Base-by-base conservation (phyloP, 2,113 vertebrate genomes). In the Typhlomys cinereus region DNA sequence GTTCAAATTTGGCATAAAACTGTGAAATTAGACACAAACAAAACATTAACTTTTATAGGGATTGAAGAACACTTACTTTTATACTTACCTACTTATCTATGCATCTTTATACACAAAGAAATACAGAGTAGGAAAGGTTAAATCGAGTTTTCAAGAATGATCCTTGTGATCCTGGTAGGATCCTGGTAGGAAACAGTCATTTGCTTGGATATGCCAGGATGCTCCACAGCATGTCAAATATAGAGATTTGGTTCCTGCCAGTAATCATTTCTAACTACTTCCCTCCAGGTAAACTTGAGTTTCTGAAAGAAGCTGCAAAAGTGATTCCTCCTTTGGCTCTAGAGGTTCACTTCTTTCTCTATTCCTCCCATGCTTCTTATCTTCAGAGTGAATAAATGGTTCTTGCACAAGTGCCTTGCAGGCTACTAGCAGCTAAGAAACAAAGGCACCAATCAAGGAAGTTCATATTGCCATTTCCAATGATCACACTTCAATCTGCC, bases 121-220 rank as follows among this genome's bases (percentile, higher is more conserved):
- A 64, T 69, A 92, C 1, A 79, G 87, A 92, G 67, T n/a, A 62
- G 48, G 50, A 46, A 84, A 85, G 69, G 15, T 15, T 5, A 92
- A 76, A 39, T 23, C 2, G 2, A 89, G 73, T 95, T 86, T 91
- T 91, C 96, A 92, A 95, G 44, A 92, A 62, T 85, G 87, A 61
- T 48, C 48, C 59, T 79, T 64, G 95, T 91, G 93, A 85, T 62
- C 17, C 27, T 94, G 86, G 83, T 57, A 90, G 90, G n/a, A 57
- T 59, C 85, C n/a, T 74, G n/a, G 41, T 50, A 34, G 18, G 79
- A 80, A 86, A 10, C n/a, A 73, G 79, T 86, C 25, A 85, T 69
- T 95, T 93, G 85, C 7, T 91, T 86, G 29, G 54, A 50, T 87
- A 74, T 67, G 2, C 39, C 44, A 39, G 34, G 11, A 78, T 69